A percentile compares a stretch with the other conserved stretches of the same genome.
Conservation (phyloP, 1,140 invertebrate species). For the Pomacea maculata region DNA sequence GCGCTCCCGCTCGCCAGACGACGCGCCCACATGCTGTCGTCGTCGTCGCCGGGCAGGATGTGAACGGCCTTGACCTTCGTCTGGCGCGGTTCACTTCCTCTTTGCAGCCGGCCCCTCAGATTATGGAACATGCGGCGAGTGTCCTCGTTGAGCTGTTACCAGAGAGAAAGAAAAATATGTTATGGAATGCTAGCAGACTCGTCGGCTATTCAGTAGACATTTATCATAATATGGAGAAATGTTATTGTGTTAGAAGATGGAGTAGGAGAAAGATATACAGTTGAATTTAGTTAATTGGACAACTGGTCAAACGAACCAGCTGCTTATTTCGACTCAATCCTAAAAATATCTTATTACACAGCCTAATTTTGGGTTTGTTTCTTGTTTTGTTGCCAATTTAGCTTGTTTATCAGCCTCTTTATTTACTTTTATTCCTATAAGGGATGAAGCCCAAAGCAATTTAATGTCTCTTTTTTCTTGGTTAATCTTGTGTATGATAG, state of each 20-base stretch:
- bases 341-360: too few relatives aligned
- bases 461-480: too few relatives aligned
- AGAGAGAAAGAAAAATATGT: neutral
- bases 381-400: too few relatives aligned
- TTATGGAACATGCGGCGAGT: slow-evolving; percentile 8
- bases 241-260: neutral
- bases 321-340: too few relatives aligned
- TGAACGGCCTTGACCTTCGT: slow-evolving; percentile 24
- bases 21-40: slow-evolving; percentile 20
- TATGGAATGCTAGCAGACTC: too few relatives aligned
- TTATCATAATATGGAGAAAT: neutral
- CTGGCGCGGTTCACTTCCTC: neutral
- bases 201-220: neutral
- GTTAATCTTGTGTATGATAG: too few relatives aligned
- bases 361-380: too few relatives aligned
- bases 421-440: too few relatives aligned
- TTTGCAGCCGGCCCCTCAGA: neutral
- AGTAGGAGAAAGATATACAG: neutral
- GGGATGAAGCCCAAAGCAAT: too few relatives aligned
- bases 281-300: too few relatives aligned
- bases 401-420: too few relatives aligned
- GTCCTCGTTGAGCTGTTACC: slow-evolving; percentile 15
- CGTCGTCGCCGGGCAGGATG: slow-evolving; percentile 20
- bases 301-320: too few relatives aligned
- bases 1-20: slow-evolving; percentile 12